Percentiles rank a stretch among this genome's conserved stretches.
Evolutionary conservation across 2,888 invertebrate species (phyloP).

Genomic region (Platycheirus albimanus): DNA sequence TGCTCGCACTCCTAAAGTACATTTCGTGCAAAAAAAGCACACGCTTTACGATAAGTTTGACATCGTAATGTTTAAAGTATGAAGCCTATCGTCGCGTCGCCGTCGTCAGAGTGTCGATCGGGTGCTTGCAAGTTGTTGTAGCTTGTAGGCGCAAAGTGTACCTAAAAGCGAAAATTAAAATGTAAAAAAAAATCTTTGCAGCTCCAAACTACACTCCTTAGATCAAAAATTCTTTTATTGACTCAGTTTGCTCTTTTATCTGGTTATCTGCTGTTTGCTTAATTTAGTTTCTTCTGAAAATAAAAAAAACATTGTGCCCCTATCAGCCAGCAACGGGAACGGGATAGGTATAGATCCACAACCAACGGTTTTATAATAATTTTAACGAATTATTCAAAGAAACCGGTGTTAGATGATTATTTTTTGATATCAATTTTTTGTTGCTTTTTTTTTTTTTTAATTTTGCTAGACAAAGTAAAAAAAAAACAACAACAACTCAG

Average conservation of each 20-base stretch:
- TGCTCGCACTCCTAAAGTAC: not conserved
- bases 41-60: conserved; percentile 23
- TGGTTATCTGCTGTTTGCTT: conserved; percentile 35
- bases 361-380: conserved; percentile 39
- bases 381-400: conserved; percentile 59
- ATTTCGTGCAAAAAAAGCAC: conserved; percentile 14
- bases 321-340: conserved; percentile 1
- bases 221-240: conserved; percentile 56
- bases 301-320: conserved; percentile 10
- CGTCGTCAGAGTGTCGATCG: too few species aligned
- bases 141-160: conserved; percentile 15
- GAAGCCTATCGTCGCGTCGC: conserved; percentile 1
- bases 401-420: conserved; percentile 70
- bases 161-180: conserved; percentile 37
- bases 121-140: conserved; percentile 19
- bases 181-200: conserved; percentile 7
- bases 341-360: conserved; percentile 5
- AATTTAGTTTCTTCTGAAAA: conserved; percentile 1
- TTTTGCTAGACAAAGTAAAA: conserved; percentile 22
- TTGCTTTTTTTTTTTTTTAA: conserved; percentile 21
- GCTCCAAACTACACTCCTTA: conserved; percentile 43
- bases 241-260: conserved; percentile 53
- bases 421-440: conserved; percentile 20
- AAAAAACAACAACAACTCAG: conserved; percentile 24
- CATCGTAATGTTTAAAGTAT: not conserved